A percentile compares a stretch with the other conserved stretches of the same genome.
phyloP scores from a whole-genome alignment of 2,888 invertebrate species.

The Clepsis dumicolana region DNA sequence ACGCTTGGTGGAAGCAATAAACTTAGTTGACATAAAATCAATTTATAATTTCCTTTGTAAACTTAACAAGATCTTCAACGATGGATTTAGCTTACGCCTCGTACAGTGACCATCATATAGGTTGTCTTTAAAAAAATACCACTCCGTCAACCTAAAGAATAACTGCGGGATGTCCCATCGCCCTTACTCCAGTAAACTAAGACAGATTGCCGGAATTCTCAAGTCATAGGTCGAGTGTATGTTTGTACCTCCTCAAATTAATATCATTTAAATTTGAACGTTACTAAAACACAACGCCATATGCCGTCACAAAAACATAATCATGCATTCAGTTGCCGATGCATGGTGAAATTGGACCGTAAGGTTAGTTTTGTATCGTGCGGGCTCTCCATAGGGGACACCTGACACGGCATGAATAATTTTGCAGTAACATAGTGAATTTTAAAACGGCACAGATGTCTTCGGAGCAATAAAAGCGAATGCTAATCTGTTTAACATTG shows the following conservation, averaged over 20 bases:
- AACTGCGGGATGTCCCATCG: no score
- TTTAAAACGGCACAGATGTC: slow-evolving; percentile 73
- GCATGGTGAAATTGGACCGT: slow-evolving; percentile 53
- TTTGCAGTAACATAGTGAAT: slow-evolving; percentile 74
- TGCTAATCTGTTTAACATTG: slow-evolving; percentile 51
- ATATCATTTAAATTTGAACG: neutral
- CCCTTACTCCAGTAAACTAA: neutral
- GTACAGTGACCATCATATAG: no score
- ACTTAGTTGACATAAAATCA: no score
- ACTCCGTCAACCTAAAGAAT: no score
- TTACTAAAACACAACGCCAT: slow-evolving; percentile 19
- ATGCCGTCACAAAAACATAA: slow-evolving; percentile 36
- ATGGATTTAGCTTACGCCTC: no score
- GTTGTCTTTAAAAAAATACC: no score
- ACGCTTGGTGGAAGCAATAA: no score
- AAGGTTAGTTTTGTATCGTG: slow-evolving; percentile 61
- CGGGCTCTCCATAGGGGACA: slow-evolving; percentile 68
- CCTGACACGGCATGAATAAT: slow-evolving; percentile 80
- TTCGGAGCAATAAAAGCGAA: slow-evolving; percentile 65
- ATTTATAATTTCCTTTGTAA: no score
- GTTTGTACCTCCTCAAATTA: neutral
- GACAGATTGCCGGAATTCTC: neutral
- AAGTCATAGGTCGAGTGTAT: neutral
- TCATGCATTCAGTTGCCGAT: slow-evolving; percentile 46
- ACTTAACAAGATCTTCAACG: no score